Percentiles rank a stretch among this genome's conserved stretches.
Conservation (phyloP, 2,113 vertebrate genomes). For the Spermophilus dauricus region DNA sequence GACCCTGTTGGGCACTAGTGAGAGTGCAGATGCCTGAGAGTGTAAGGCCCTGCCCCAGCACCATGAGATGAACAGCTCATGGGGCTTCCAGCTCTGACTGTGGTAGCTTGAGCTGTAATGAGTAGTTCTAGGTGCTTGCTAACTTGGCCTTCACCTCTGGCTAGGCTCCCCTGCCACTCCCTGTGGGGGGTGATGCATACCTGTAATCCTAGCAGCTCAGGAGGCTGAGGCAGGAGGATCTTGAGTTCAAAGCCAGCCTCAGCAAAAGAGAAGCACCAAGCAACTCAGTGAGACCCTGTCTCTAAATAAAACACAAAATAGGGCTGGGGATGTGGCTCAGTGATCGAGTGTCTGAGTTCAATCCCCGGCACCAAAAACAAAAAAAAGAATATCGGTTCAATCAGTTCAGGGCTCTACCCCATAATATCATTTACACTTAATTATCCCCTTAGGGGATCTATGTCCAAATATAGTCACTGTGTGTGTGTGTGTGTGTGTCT, state of each 20-base stretch:
- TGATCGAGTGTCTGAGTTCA: no score
- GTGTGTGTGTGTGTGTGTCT: no score
- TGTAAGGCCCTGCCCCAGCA: fast-evolving
- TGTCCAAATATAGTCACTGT: neutral
- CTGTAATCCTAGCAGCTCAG: no score
- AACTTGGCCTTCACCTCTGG: neutral
- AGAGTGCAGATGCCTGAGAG: neutral
- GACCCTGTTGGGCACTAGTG: fast-evolving
- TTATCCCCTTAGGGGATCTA: neutral
- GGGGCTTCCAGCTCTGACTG: no score
- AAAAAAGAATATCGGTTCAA: neutral
- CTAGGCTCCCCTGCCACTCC: neutral
- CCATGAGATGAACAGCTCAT: neutral
- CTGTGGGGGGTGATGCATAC: neutral
- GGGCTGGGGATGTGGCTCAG: no score
- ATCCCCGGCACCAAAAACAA: no score
- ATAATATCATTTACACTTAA: neutral
- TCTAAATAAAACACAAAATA: no score
- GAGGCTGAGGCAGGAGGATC: no score
- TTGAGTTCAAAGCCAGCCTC: no score
- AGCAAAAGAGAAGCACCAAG: no score
- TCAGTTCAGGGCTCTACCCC: neutral
- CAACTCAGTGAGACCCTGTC: no score
- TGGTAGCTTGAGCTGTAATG: neutral
- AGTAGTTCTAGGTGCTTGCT: neutral